Base-by-base conservation (phyloP, 1,140 invertebrate genomes). In the Stenopsyche tienmushanensis region DNA sequence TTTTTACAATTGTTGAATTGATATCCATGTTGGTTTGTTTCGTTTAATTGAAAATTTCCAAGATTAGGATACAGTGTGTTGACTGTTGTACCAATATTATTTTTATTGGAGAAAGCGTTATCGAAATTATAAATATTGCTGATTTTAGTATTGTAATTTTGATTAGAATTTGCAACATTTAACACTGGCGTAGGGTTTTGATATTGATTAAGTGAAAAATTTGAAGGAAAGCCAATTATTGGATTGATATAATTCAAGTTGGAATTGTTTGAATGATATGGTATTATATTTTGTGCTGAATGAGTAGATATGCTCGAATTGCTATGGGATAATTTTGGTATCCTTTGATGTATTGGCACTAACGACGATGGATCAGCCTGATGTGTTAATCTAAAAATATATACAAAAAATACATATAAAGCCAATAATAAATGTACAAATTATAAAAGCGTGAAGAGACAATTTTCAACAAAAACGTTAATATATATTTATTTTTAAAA, bases 341-440 rank as follows among this genome's bases (percentile, higher is more conserved):
- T 49, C 23, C 29, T 26, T 25, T 63, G 62, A 5, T 25, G 44
- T 20, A 55, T 18, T 1, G 53, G 60, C 47, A 70, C 60, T 20
- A 67, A 26, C 20, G 65, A 55, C 34, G 64, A 26, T 50, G 63
- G 55, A n/a, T 80, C 77, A 17, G 77, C 73, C 66, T 78, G 76
- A 63, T 75, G 75, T 50, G 73, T 73, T 65, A 78, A 74, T 63
- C 79, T 81, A 73, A 34, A 80, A 79, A 34, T 49, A 62, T 62
- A 65, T 25, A 54, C 1, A 49, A 5, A 21, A 18, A 20, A 18
- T 18, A 49, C 21, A 42, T 15, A 9, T 42, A 15, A 39, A 39
- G 34, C 10, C 10, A 7, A n/a, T n/a, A 17, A 47, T 8, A 18
- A 10, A 47, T 47, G 17, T 45, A 8, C 5, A 39, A 39, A n/a